These are phyloP conservation scores for Vidua chalybeata DNA, from an alignment of 2,113 vertebrate genomes.

Conservation along the genomic window DNA sequence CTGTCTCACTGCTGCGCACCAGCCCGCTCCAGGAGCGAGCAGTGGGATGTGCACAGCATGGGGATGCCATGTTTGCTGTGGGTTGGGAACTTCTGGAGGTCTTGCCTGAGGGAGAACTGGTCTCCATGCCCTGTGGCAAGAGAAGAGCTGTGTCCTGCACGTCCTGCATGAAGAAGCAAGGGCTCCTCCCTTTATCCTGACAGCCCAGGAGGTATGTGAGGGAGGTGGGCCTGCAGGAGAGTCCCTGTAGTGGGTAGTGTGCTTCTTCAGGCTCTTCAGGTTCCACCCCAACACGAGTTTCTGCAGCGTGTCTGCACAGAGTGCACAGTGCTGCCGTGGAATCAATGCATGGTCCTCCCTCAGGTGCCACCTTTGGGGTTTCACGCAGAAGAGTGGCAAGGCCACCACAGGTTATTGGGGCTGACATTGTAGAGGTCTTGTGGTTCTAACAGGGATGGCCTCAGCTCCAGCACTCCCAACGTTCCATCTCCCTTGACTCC, in stretches of 20 bases:
- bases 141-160: neutral
- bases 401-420: neutral
- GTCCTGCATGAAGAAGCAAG: neutral
- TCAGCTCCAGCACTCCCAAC: fast-evolving
- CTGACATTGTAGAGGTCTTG: neutral
- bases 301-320: fast-evolving
- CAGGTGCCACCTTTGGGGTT: neutral
- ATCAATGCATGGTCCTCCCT: fast-evolving
- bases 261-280: neutral
- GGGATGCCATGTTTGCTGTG: neutral
- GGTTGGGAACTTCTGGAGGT: neutral
- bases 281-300: neutral
- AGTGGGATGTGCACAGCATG: neutral
- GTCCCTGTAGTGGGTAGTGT: neutral
- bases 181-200: neutral
- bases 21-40: neutral
- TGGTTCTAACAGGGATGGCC: neutral
- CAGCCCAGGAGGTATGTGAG: neutral
- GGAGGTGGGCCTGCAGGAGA: neutral
- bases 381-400: fast-evolving
- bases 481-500: neutral
- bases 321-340: neutral
- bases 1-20: neutral
- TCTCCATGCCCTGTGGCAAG: neutral
- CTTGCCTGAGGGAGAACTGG: neutral